These are phyloP conservation scores for Scleropages formosus DNA, from an alignment of 2,797 vertebrate genomes.

Conservation along the genomic window DNA sequence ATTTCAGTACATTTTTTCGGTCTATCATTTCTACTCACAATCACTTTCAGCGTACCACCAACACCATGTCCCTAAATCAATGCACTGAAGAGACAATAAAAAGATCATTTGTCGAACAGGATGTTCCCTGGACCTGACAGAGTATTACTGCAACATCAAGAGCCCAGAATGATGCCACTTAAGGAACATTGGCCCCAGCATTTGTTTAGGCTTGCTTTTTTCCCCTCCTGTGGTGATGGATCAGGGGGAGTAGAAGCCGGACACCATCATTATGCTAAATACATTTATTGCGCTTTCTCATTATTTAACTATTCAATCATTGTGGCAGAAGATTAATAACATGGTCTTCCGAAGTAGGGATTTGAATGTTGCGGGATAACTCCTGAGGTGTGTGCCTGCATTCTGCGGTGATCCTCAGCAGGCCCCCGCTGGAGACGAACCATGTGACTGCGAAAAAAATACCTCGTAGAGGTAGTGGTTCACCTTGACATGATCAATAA, in stretches of 20 bases:
- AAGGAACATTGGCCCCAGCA: conserved; percentile 5
- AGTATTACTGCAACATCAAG: too few relatives aligned
- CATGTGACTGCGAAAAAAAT: not conserved
- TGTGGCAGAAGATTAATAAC: conserved; percentile 2
- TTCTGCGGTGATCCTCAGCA: not conserved
- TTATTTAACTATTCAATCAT: conserved; percentile 17
- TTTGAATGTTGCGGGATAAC: not conserved
- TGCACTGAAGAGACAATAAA: too few relatives aligned
- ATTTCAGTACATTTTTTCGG: too few relatives aligned
- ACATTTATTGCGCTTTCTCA: conserved; percentile 23
- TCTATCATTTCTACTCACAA: too few relatives aligned
- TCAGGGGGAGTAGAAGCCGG: not conserved
- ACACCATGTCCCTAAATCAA: too few relatives aligned
- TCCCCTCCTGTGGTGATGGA: conserved; percentile 1
- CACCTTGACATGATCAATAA: conserved; percentile 12
- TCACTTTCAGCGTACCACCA: too few relatives aligned
- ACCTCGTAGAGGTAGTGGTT: not conserved
- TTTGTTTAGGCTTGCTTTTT: not conserved
- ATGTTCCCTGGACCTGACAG: too few relatives aligned
- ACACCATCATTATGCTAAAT: conserved; percentile 11
- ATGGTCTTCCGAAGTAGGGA: not conserved
- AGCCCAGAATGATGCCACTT: conserved; percentile 1
- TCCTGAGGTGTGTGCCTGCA: not conserved
- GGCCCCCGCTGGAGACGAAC: not conserved
- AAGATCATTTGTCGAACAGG: too few relatives aligned